Conservation (phyloP, 2,888 invertebrate species). For the Patella pellucida region DNA sequence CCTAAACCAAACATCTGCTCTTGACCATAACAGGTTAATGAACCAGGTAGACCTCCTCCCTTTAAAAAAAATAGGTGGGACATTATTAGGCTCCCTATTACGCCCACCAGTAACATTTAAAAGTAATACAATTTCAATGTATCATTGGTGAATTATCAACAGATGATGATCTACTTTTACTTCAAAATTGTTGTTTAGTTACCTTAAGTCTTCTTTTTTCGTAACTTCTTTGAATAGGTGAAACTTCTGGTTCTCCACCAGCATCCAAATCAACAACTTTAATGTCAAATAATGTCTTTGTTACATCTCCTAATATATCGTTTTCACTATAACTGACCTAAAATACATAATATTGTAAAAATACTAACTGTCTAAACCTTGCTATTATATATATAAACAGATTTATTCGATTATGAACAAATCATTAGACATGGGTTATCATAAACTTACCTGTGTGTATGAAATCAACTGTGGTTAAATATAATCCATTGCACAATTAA, state of each 20-base stretch:
- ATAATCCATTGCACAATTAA: no score
- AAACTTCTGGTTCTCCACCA: constrained; percentile 34
- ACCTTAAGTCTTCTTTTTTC: constrained; percentile 35
- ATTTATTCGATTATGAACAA: no score
- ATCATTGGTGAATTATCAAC: no score
- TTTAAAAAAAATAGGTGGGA: constrained; percentile 20
- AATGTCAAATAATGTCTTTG: constrained; percentile 47
- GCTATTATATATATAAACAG: no score
- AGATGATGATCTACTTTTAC: neutral
- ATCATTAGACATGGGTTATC: no score
- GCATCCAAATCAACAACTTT: constrained; percentile 38
- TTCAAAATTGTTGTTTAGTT: neutral
- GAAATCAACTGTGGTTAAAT: no score
- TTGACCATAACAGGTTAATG: constrained; percentile 58
- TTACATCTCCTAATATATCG: constrained; percentile 39
- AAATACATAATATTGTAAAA: no score
- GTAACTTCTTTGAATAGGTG: constrained; percentile 27
- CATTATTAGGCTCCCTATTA: neutral
- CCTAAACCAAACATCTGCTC: constrained; percentile 62
- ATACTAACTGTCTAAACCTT: no score
- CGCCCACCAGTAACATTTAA: neutral
- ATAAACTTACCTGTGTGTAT: no score
- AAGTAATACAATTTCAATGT: no score
- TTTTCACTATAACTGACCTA: constrained; percentile 44
- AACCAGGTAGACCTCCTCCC: constrained; percentile 50